Base-by-base conservation (phyloP, 2,888 invertebrate genomes). In the Euproctis similis region DNA sequence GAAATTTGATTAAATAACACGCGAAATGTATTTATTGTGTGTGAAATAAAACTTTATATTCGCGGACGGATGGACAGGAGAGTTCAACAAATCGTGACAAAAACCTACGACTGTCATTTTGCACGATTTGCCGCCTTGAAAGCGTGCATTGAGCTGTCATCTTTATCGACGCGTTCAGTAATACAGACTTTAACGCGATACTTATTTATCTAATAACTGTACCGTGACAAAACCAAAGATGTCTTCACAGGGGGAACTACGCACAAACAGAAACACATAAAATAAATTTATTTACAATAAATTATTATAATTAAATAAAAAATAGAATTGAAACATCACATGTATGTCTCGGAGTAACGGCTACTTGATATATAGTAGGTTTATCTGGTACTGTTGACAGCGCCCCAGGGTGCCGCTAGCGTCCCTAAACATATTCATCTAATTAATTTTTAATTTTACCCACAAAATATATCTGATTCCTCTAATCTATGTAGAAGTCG, bases 71-170 rank as follows among this genome's bases (percentile, higher is more conserved):
- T 45, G 53, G n/a, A n/a, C n/a, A n/a, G n/a, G n/a, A n/a, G 47
- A 56, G 61, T 58, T 59, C 58, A 58, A 52, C 59, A 61, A 62
- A 62, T 63, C 59, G 59, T 38, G 53, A 64, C 53, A 65, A 71
- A 69, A 69, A 65, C n/a, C 58, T 12, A 14, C 14, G 14, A 4
- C 14, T 14, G 14, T 14, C 14, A 14, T 4, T 14, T 6, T 14
- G 14, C 6, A 4, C 14, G 14, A 4, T 6, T 4, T 14, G 14
- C 6, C 14, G 6, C 14, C 14, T 3, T 14, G 14, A 14, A n/a
- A n/a, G 4, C 6, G 14, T 14, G 14, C 14, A 4, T 6, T 14
- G 14, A 6, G 6, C 14, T 14, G 4, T 14, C 14, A 4, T 14
- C 14, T 14, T 14, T 14, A n/a, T n/a, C n/a, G n/a, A n/a, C n/a